Evolutionary conservation across 1,140 invertebrate species (phyloP).

Genomic region (Agrypnia vestita): DNA sequence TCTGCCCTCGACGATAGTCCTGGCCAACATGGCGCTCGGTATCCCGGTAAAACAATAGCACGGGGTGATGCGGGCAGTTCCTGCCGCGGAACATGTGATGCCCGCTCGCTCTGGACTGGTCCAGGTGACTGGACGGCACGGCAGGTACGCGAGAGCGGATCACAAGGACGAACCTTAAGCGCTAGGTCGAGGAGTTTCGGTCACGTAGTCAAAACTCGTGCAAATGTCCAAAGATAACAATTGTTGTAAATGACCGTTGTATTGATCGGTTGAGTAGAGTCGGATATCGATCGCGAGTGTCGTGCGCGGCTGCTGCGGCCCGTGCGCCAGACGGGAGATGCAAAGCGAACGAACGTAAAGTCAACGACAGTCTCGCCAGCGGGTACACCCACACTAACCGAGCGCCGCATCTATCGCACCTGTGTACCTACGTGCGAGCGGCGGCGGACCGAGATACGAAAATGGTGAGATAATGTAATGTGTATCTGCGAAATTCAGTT

Average conservation of each 20-base stretch:
- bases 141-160: too few species aligned
- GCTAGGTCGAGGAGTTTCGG: too few species aligned
- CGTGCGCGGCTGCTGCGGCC: too few species aligned
- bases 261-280: too few species aligned
- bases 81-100: constrained; percentile 22
- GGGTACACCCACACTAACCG: constrained; percentile 11
- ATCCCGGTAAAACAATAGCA: constrained; percentile 34
- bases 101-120: too few species aligned
- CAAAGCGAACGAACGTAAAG: constrained; percentile 20
- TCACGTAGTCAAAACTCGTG: too few species aligned
- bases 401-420: constrained; percentile 26
- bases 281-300: too few species aligned
- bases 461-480: constrained; percentile 2
- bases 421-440: constrained; percentile 1
- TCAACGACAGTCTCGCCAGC: constrained; percentile 31
- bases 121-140: too few species aligned
- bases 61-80: constrained; percentile 24
- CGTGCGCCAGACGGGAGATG: neutral
- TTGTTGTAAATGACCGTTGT: too few species aligned
- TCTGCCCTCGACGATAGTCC: constrained; percentile 28
- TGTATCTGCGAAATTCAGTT: neutral
- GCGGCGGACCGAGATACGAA: constrained; percentile 20
- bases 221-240: too few species aligned
- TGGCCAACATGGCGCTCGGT: neutral
- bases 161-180: too few species aligned